Percentiles rank a stretch among this genome's conserved stretches.
Evolutionary conservation across 2,888 invertebrate species (phyloP).

Genomic region (Mystacides longicornis): DNA sequence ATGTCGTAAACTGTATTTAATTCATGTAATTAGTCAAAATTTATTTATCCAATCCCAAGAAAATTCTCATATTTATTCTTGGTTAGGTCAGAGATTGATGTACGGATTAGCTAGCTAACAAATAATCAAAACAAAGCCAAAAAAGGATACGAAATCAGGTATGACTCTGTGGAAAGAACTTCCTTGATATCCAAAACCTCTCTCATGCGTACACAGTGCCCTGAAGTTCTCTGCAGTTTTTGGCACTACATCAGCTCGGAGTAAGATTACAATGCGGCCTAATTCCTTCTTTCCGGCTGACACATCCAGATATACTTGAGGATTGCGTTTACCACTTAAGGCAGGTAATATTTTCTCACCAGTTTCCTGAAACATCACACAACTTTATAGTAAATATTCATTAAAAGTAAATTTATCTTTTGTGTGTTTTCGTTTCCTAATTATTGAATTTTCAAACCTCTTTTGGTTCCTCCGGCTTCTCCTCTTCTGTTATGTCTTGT

Average conservation of each 20-base stretch:
- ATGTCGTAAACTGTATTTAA: too few relatives aligned
- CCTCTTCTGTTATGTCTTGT: conserved; percentile 38
- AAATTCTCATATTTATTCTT: too few relatives aligned
- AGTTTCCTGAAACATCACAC: conserved; percentile 14
- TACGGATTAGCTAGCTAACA: too few relatives aligned
- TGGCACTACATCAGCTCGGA: conserved; percentile 89
- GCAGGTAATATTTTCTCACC: conserved; percentile 33
- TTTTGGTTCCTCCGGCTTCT: conserved; percentile 34
- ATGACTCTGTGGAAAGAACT: conserved; percentile 89
- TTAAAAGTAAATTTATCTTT: neutral
- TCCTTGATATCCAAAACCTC: conserved; percentile 93
- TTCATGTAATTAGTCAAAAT: too few relatives aligned
- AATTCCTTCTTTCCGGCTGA: conserved; percentile 81
- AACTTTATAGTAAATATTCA: neutral
- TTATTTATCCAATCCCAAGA: too few relatives aligned
- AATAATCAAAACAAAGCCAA: neutral
- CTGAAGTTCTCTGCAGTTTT: conserved; percentile 92
- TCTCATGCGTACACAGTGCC: conserved; percentile 90
- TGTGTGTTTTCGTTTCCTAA: neutral
- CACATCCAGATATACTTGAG: conserved; percentile 94
- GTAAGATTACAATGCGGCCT: conserved; percentile 86
- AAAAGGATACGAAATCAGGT: conserved; percentile 93
- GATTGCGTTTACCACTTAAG: conserved; percentile 50
- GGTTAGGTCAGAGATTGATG: too few relatives aligned
- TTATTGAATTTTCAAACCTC: conserved; percentile 9